phyloP scores from a whole-genome alignment of 1,140 invertebrate genomes.

The Drosophila arawakana region DNA sequence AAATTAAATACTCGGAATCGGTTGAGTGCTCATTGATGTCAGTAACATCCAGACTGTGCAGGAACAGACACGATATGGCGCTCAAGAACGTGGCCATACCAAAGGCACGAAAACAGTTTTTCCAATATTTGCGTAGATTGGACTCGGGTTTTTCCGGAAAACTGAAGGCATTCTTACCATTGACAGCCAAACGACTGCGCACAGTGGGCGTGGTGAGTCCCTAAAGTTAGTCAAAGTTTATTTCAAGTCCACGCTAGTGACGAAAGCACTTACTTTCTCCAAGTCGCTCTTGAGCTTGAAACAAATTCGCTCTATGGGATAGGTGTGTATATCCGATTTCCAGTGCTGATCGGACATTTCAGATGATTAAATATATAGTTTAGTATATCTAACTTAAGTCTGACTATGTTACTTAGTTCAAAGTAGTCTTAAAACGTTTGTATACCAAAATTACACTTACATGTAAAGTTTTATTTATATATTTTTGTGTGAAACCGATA shows the following conservation, averaged over 20 bases:
- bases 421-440: too few relatives aligned
- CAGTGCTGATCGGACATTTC: not conserved
- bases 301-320: not conserved
- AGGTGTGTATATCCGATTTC: not conserved
- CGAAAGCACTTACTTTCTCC: constrained; percentile 7
- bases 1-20: constrained; percentile 7
- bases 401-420: not conserved
- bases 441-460: too few relatives aligned
- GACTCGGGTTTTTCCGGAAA: not conserved
- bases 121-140: not conserved
- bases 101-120: constrained; percentile 34
- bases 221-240: constrained; percentile 11
- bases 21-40: fast-evolving
- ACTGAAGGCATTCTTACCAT: constrained; percentile 46
- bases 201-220: constrained; percentile 31
- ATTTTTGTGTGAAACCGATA: constrained; percentile 26
- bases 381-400: too few relatives aligned
- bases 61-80: constrained; percentile 5
- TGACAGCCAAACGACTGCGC: not conserved
- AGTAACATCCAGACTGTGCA: not conserved
- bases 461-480: not conserved
- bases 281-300: not conserved
- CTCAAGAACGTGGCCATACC: constrained; percentile 20
- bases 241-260: not conserved
- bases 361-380: too few relatives aligned